Percentiles rank a stretch among this genome's conserved stretches.
Conservation (phyloP, 1,140 invertebrate species). For the Delia radicum region DNA sequence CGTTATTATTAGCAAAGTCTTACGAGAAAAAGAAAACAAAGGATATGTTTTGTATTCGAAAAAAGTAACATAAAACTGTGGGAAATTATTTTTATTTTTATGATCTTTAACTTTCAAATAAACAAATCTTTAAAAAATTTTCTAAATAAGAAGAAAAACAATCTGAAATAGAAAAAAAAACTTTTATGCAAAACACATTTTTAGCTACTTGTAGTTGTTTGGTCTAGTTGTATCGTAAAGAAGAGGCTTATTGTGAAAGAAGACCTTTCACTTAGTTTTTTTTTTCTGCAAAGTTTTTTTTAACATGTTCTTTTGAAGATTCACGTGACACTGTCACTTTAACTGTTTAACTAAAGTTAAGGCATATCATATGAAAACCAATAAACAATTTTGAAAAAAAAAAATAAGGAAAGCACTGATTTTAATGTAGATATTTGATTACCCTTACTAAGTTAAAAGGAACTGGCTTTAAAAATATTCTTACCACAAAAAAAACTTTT, state of each 20-base stretch:
- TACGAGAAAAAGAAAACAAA: background rate
- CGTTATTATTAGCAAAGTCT: background rate
- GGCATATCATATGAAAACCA: background rate
- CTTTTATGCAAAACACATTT: conserved; percentile 1
- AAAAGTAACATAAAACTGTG: background rate
- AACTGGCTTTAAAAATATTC: too few species aligned
- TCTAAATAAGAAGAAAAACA: background rate
- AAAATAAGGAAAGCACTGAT: background rate
- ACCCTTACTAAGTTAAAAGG: too few species aligned
- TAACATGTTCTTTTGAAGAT: background rate
- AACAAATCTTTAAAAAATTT: background rate
- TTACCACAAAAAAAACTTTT: too few species aligned
- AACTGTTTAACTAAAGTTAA: background rate
- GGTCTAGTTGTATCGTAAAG: background rate
- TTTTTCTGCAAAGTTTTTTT: background rate
- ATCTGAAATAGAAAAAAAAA: background rate
- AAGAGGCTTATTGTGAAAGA: background rate
- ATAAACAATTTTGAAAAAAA: background rate
- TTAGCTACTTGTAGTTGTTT: background rate
- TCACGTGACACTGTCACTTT: conserved; percentile 1
- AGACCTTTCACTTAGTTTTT: background rate
- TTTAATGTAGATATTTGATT: too few species aligned
- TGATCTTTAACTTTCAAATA: background rate
- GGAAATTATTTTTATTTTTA: background rate
- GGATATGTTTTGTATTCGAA: background rate